Percentiles rank a stretch among this genome's conserved stretches.
These are phyloP conservation scores for Felis chaus DNA, from an alignment of 2,113 vertebrate species.

Conservation along the genomic window DNA sequence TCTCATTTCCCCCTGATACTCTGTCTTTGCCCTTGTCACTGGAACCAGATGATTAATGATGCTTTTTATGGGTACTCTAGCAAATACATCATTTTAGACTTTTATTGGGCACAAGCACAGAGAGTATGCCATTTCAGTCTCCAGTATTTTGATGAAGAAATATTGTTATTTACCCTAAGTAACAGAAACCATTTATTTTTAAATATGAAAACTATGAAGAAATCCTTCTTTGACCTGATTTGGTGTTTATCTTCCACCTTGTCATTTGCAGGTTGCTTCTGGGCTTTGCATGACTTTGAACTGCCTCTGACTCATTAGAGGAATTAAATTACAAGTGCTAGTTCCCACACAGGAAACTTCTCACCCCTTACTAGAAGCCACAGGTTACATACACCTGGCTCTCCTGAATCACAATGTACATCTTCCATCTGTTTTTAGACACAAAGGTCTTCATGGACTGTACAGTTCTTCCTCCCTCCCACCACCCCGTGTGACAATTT, in stretches of 20 bases:
- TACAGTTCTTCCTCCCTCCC: neutral
- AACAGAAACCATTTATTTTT: conserved; percentile 53
- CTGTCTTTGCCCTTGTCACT: conserved; percentile 40
- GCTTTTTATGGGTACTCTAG: conserved; percentile 34
- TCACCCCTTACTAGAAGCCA: neutral
- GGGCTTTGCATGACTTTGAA: neutral
- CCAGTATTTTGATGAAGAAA: conserved; percentile 56
- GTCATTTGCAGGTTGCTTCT: neutral
- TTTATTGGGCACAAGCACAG: conserved; percentile 42
- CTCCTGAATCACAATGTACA: neutral
- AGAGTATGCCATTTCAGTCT: conserved; percentile 47
- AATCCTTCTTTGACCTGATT: neutral
- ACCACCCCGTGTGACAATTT: neutral
- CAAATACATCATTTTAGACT: conserved; percentile 63
- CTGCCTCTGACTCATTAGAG: neutral
- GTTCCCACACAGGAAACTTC: neutral
- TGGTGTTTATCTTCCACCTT: neutral
- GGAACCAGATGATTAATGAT: conserved; percentile 45
- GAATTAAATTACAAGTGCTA: neutral
- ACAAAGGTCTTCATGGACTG: neutral
- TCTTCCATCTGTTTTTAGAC: neutral
- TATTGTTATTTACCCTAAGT: conserved; percentile 57
- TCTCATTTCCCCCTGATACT: neutral
- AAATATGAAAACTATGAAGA: conserved; percentile 44
- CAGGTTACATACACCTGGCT: neutral